Evolutionary conservation across 2,888 invertebrate genomes (phyloP).

Genomic region (Drosophila nigricruria): DNA sequence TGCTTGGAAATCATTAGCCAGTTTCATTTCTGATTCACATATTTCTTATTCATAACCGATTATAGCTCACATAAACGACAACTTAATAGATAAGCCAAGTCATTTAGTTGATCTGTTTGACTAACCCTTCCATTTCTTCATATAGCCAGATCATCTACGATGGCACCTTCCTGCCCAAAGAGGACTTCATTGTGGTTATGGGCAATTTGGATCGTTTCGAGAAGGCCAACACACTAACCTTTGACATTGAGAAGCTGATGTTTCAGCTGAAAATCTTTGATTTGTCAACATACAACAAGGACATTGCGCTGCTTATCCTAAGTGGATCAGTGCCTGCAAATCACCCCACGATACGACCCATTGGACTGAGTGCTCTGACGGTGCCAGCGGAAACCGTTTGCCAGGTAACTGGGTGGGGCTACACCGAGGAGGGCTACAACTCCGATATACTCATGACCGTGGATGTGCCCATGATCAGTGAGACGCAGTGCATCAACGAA

Average conservation of each 20-base stretch:
- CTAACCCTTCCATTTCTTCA: background rate
- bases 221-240: conserved; percentile 68
- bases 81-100: no score
- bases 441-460: conserved; percentile 72
- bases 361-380: conserved; percentile 56
- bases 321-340: conserved; percentile 72
- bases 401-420: conserved; percentile 84
- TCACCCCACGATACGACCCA: conserved; percentile 79
- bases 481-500: conserved; percentile 77
- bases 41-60: no score
- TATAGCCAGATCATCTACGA: conserved; percentile 56
- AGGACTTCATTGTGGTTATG: conserved; percentile 80
- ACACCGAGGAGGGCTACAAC: conserved; percentile 61
- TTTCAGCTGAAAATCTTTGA: conserved; percentile 66
- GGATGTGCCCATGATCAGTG: conserved; percentile 74
- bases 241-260: conserved; percentile 62
- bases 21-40: no score
- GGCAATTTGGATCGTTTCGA: conserved; percentile 82
- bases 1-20: no score
- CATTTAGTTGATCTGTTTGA: background rate
- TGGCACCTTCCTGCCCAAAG: conserved; percentile 61
- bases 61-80: no score
- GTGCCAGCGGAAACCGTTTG: conserved; percentile 67
- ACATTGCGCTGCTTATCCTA: conserved; percentile 79
- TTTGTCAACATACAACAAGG: conserved; percentile 69